Conservation (phyloP, 2,113 vertebrate species). For the Grantiella picta region DNA sequence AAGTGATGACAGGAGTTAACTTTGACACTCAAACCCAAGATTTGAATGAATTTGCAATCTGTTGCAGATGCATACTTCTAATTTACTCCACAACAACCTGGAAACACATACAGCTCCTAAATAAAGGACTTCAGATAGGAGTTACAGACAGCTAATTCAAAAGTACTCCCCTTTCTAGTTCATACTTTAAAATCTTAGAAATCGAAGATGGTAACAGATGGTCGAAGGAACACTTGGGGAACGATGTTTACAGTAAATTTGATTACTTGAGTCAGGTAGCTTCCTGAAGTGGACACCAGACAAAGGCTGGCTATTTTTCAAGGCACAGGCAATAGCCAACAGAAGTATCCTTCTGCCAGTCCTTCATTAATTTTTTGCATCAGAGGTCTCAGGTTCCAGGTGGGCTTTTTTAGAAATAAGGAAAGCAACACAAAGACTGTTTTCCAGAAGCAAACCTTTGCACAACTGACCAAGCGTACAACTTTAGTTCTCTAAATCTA, state of each 20-base stretch:
- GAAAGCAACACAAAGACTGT: neutral
- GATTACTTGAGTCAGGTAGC: constrained; percentile 27
- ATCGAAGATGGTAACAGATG: neutral
- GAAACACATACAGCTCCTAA: neutral
- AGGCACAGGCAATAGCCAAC: neutral
- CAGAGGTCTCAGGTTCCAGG: neutral
- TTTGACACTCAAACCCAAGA: neutral
- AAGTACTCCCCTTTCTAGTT: neutral
- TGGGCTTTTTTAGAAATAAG: neutral
- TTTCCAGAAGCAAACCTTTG: neutral
- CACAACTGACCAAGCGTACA: neutral
- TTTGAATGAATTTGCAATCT: neutral
- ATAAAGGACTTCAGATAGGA: neutral
- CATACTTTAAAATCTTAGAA: neutral
- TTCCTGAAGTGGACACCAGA: neutral
- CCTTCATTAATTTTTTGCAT: neutral
- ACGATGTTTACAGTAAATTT: neutral
- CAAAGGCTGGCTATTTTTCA: constrained; percentile 35
- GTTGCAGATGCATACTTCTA: neutral
- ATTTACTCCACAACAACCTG: neutral
- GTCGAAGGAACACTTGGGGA: constrained; percentile 2
- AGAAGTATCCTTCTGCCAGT: neutral
- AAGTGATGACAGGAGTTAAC: neutral
- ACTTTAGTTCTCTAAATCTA: neutral
- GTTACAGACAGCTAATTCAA: neutral